Percentiles rank a stretch among this genome's conserved stretches.
phyloP scores from a whole-genome alignment of 2,797 vertebrate species.

The Pipistrellus kuhlii region DNA sequence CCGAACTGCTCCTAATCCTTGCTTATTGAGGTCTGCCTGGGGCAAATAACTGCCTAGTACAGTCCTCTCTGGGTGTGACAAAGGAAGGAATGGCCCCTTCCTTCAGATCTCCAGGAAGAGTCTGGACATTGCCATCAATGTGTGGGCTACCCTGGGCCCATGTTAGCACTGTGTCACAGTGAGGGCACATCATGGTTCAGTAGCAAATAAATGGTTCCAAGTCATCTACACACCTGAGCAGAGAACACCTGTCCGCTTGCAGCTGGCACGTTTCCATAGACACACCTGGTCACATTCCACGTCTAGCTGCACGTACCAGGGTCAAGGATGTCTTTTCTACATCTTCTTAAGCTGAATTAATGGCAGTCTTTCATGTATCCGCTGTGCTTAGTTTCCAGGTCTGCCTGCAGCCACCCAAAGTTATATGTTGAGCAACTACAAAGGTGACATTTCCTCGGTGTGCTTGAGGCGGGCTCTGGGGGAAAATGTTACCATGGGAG shows the following conservation, averaged over 20 bases:
- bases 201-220: neutral
- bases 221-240: neutral
- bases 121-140: neutral
- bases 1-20: neutral
- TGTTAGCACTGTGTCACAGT: neutral
- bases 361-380: neutral
- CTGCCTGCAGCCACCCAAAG: neutral
- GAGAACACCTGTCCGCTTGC: neutral
- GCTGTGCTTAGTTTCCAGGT: neutral
- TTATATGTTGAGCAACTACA: neutral
- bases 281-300: neutral
- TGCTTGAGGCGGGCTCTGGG: conserved; percentile 40
- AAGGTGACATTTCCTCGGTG: conserved; percentile 27
- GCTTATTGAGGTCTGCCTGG: neutral
- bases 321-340: neutral
- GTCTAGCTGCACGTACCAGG: neutral
- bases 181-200: neutral
- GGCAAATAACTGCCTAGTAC: neutral
- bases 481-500: conserved; percentile 3
- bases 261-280: neutral
- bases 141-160: neutral
- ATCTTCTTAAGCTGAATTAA: neutral
- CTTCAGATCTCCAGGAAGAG: neutral
- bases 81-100: neutral
- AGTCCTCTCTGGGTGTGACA: neutral